Percentiles rank a stretch among this genome's conserved stretches.
phyloP scores from a whole-genome alignment of 2,888 invertebrate species.

The Nudaria mundana region DNA sequence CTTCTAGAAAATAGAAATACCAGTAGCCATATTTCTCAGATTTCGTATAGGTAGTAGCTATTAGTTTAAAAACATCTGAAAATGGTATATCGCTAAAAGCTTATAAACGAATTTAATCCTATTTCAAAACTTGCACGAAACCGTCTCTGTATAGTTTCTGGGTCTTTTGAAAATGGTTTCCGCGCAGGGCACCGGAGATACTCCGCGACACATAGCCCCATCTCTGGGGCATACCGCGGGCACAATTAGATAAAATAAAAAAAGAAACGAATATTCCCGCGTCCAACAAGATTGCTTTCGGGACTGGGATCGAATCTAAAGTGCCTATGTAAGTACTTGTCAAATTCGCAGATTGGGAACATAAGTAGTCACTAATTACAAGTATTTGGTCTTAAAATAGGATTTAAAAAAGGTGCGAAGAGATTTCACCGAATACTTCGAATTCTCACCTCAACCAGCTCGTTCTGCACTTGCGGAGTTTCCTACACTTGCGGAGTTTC shows the following conservation, averaged over 20 bases:
- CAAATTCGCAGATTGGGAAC: constrained; percentile 18
- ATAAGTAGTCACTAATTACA: constrained; percentile 2
- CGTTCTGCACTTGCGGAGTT: no score
- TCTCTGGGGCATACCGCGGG: constrained; percentile 67
- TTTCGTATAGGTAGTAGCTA: neutral
- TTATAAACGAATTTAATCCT: neutral
- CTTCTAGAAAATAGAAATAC: no score
- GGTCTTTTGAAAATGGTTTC: constrained; percentile 72
- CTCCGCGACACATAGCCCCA: constrained; percentile 66
- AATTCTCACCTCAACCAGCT: no score
- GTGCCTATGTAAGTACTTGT: constrained; percentile 26
- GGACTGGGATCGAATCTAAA: constrained; percentile 37
- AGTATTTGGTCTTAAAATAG: constrained; percentile 2
- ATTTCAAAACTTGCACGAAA: constrained; percentile 11
- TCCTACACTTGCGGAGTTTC: no score
- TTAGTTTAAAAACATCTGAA: neutral
- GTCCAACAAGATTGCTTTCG: constrained; percentile 54
- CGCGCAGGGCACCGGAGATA: constrained; percentile 53
- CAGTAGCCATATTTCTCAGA: neutral
- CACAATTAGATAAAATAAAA: constrained; percentile 72
- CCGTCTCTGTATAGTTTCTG: constrained; percentile 59
- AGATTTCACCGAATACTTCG: no score
- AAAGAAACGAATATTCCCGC: constrained; percentile 53
- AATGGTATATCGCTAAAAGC: neutral
- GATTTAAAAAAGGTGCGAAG: no score